Conservation (phyloP, 2,888 invertebrate genomes). For the Agrenia bidenticulata region DNA sequence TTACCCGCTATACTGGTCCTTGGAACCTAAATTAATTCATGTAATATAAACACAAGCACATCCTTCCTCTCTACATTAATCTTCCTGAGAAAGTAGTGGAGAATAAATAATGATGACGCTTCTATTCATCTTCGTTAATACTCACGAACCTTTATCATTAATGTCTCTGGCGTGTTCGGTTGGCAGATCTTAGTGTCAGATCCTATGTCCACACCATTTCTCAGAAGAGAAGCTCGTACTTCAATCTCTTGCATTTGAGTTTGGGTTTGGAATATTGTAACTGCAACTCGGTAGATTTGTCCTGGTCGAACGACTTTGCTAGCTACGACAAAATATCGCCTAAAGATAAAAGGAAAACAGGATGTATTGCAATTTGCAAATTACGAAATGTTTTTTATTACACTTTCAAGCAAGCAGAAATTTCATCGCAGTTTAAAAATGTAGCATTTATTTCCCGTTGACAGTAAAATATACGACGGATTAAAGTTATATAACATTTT, state of each 20-base stretch:
- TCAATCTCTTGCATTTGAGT: constrained; percentile 67
- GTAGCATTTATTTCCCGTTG: no score
- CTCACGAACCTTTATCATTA: constrained; percentile 75
- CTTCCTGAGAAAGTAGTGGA: not conserved
- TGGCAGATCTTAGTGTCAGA: constrained; percentile 78
- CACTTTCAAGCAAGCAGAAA: no score
- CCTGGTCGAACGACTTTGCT: constrained; percentile 88
- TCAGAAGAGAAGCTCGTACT: constrained; percentile 82
- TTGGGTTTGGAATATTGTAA: constrained; percentile 75
- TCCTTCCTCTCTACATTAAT: not conserved
- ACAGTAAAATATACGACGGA: no score
- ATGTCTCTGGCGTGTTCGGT: constrained; percentile 82
- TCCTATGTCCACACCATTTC: constrained; percentile 86
- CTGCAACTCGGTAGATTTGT: constrained; percentile 84
- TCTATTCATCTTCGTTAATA: not conserved
- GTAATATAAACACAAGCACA: not conserved
- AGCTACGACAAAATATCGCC: constrained; percentile 89
- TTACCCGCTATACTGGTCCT: constrained; percentile 77
- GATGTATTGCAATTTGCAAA: no score
- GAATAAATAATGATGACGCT: not conserved
- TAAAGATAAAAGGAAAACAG: constrained; percentile 61
- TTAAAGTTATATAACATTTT: no score
- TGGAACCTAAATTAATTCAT: constrained; percentile 66
- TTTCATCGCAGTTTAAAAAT: no score
- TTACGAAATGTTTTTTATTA: not conserved